These are phyloP conservation scores for Callyntrura guangdongensis DNA, from an alignment of 2,888 invertebrate species.

Conservation along the genomic window DNA sequence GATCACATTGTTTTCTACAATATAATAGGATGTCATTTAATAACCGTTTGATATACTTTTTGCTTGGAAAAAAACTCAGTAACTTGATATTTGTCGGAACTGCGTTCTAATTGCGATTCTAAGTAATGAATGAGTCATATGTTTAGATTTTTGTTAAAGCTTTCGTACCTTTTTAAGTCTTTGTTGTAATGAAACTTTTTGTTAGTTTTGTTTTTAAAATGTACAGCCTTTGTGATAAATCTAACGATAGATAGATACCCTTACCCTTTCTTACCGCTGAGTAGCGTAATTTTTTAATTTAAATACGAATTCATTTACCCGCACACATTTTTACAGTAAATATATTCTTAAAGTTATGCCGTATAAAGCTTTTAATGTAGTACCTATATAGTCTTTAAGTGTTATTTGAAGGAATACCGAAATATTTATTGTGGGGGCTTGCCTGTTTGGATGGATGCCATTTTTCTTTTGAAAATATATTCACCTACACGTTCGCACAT, in stretches of 20 bases:
- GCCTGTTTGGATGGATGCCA: conserved; percentile 65
- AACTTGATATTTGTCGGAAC: conserved; percentile 16
- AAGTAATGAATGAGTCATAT: conserved; percentile 66
- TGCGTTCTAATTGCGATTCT: background rate
- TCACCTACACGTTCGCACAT: too few relatives aligned
- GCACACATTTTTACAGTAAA: conserved; percentile 40
- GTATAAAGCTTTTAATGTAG: background rate
- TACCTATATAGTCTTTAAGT: background rate
- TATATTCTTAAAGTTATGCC: conserved; percentile 1
- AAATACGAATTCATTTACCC: conserved; percentile 48
- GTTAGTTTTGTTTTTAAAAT: conserved; percentile 56
- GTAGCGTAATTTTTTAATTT: background rate
- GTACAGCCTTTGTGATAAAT: conserved; percentile 64
- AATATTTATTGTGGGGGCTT: conserved; percentile 24
- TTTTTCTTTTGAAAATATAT: conserved; percentile 10
- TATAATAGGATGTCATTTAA: background rate
- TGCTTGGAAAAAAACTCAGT: conserved; percentile 39
- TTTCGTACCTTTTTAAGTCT: conserved; percentile 81
- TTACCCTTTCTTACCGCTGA: conserved; percentile 18
- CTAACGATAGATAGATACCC: conserved; percentile 18
- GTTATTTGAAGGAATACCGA: conserved; percentile 11
- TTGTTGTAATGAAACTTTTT: conserved; percentile 61
- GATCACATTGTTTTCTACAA: conserved; percentile 43
- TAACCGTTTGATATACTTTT: conserved; percentile 15
- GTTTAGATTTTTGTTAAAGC: conserved; percentile 73